Percentiles rank a stretch among this genome's conserved stretches.
phyloP scores from a whole-genome alignment of 1,140 invertebrate species.

The Artemia franciscana region DNA sequence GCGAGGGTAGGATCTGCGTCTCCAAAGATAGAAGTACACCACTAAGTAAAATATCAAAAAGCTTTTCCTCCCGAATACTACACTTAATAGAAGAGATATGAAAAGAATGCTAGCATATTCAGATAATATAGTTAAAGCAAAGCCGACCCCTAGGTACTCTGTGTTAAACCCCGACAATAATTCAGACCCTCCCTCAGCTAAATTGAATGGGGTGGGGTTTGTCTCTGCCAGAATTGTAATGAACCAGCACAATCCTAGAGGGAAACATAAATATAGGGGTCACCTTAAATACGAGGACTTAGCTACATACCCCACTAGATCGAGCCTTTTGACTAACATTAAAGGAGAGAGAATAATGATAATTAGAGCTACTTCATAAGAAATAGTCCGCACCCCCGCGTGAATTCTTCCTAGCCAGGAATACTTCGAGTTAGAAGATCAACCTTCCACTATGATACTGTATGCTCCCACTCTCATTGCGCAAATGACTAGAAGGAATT shows the following conservation, averaged over 20 bases:
- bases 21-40: too few relatives aligned
- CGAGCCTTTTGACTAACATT: too few relatives aligned
- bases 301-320: too few relatives aligned
- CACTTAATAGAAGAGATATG: too few relatives aligned
- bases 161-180: constrained; percentile 55
- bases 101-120: too few relatives aligned
- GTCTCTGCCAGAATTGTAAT: constrained; percentile 35
- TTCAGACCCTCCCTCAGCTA: constrained; percentile 41
- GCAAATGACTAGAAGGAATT: constrained; percentile 27
- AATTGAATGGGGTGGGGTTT: constrained; percentile 52
- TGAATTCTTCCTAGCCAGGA: constrained; percentile 33
- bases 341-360: too few relatives aligned
- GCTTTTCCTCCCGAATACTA: constrained; percentile 23
- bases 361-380: too few relatives aligned
- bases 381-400: too few relatives aligned
- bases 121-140: too few relatives aligned
- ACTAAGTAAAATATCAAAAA: constrained; percentile 27
- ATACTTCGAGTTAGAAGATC: constrained; percentile 40
- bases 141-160: constrained; percentile 37
- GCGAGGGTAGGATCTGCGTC: too few relatives aligned
- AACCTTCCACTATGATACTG: constrained; percentile 29
- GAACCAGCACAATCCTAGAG: constrained; percentile 32
- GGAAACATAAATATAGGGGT: too few relatives aligned
- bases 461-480: constrained; percentile 30
- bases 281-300: too few relatives aligned